Percentiles rank a stretch among this genome's conserved stretches.
phyloP scores from a whole-genome alignment of 92 coral and sea anemone species.

The Porites rus region DNA sequence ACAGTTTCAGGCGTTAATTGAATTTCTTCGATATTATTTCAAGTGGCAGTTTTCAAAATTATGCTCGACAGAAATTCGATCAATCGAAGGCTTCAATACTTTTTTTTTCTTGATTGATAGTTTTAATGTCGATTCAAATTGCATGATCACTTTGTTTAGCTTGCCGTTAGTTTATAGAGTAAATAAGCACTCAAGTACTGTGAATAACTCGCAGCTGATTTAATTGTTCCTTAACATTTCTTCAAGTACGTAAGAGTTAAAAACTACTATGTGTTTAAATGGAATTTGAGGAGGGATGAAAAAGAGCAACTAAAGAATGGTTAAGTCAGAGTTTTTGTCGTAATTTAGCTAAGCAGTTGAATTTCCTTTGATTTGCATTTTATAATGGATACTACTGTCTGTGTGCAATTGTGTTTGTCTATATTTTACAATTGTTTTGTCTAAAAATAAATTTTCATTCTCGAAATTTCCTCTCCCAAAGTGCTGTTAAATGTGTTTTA shows the following conservation, averaged over 20 bases:
- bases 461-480: neutral
- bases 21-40: neutral
- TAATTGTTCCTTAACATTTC: neutral
- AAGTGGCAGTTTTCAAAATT: neutral
- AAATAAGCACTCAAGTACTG: neutral
- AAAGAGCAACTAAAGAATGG: too few species aligned
- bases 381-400: neutral
- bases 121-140: neutral
- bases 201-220: slow-evolving; percentile 5
- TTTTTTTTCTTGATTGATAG: neutral
- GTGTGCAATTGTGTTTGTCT: slow-evolving; percentile 23
- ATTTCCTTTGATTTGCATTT: neutral
- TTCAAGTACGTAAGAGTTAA: too few species aligned
- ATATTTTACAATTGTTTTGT: slow-evolving; percentile 10
- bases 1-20: neutral
- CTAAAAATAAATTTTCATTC: slow-evolving; percentile 16
- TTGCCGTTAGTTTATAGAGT: neutral
- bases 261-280: too few species aligned
- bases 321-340: too few species aligned
- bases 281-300: too few species aligned
- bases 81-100: neutral
- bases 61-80: neutral
- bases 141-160: neutral
- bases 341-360: neutral
- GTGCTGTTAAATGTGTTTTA: neutral